Percentiles rank a stretch among this genome's conserved stretches.
These are phyloP conservation scores for Uloborus diversus DNA, from an alignment of 1,140 invertebrate genomes.

Conservation along the genomic window DNA sequence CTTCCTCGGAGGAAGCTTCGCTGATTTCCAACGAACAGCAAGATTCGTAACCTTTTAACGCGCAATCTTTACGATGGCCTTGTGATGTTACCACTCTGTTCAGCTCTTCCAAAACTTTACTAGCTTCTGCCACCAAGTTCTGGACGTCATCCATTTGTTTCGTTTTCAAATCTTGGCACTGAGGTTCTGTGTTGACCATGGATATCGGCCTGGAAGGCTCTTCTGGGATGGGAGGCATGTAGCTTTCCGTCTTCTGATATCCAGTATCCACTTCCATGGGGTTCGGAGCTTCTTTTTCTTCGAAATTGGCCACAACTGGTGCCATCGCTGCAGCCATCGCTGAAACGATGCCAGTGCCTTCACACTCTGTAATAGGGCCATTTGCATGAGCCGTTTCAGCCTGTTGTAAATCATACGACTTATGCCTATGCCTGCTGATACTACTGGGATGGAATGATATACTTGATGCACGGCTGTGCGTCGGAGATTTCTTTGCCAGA, in stretches of 20 bases:
- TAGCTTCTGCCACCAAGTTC: conserved; percentile 36
- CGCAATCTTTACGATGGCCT: conserved; percentile 26
- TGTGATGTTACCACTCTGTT: conserved; percentile 15
- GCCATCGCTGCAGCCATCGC: conserved; percentile 32
- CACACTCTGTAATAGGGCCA: background rate
- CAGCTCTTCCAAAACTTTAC: conserved; percentile 46
- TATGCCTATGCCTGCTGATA: conserved; percentile 30
- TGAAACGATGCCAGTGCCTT: background rate
- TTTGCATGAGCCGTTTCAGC: conserved; percentile 3
- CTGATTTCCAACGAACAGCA: conserved; percentile 34
- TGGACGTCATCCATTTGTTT: conserved; percentile 30
- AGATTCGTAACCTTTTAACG: conserved; percentile 38
- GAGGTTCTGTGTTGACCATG: background rate
- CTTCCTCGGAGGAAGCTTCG: conserved; percentile 10
- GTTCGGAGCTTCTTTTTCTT: background rate
- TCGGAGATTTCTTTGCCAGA: background rate
- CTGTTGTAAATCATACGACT: conserved; percentile 37
- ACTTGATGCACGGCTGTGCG: conserved; percentile 40
- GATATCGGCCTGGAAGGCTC: conserved; percentile 35
- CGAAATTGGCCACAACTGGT: conserved; percentile 22
- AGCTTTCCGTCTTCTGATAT: background rate
- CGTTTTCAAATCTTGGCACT: background rate
- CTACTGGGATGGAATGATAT: conserved; percentile 45
- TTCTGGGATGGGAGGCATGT: conserved; percentile 49
- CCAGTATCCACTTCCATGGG: background rate